Evolutionary conservation across 2,797 vertebrate genomes (phyloP), one percentile per base, ranked within the genome.

Genomic region (Benthosema pterotum): DNA sequence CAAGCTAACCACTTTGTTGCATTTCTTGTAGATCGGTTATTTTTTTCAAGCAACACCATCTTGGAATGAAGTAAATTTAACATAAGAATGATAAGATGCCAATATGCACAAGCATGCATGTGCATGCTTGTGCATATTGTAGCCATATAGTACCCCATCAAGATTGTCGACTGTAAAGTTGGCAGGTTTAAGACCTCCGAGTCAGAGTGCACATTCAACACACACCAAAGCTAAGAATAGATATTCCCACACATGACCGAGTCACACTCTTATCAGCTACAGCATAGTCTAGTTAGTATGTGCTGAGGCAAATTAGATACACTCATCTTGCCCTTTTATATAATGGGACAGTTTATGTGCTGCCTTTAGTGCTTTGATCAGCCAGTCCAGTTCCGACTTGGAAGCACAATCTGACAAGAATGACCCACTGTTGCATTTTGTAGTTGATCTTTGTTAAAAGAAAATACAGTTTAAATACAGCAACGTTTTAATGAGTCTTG

Each of bases 201-300:
- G 59, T 66, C 53, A 67, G 28, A 53, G 28, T 46, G 42, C 25
- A 74, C 52, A 70, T 38, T 9, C 32, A 38, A 38, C 57, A 65
- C 18, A 12, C 56, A 65, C 53, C 64, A 16, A 60, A 57, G 62
- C 71, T 78, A 74, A 71, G 52, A 80, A 71, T 67, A 83, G 65
- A 68, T 62, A 52, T 60, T 22, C 60, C 18, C 14, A 3, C 61
- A 64, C 50, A 65, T 8, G 43, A 46, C 72, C 72, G 69, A 67
- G 43, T 75, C 74, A 74, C 65, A 57, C 51, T 51, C 43, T 81
- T 59, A 77, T n/a, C 71, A 69, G 49, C 22, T 25, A 62, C 13
- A 25, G 22, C 22, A 38, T 38, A 38, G 8, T 11, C 8, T 38
- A 38, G 32, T 11, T 38, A 11, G 53, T 42, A 13, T 72, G 46